Evolutionary conservation across 2,888 invertebrate species (phyloP), one percentile per base, ranked within the genome.

Genomic region (Mythimna impura): DNA sequence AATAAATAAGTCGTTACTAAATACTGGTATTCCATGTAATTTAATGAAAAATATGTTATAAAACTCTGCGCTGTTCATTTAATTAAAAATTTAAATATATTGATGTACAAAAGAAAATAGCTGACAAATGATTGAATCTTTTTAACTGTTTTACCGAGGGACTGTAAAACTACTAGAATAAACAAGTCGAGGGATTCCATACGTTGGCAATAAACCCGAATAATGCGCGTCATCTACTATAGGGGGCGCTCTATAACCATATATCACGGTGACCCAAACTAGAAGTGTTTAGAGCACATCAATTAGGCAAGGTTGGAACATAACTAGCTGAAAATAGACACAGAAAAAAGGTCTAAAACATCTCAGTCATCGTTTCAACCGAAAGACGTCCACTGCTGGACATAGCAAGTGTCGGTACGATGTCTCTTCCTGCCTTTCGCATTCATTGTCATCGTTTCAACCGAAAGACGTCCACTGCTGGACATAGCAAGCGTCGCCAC

Each of bases 141-240:
- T 62, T 34, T 34, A 57, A 69, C 50, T 40, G 36, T 58, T 61
- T 30, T 4, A 67, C 50, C 54, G n/a, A 40, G n/a, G 25, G 30
- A 54, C 47, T 43, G 34, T 78, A 61, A 80, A 81, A 67, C 63
- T 75, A 60, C 50, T 36, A 43, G 47, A 60, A 63, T 74, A 77
- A 63, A 77, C 57, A 80, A 58, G 47, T 63, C 12, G 80, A 77
- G 63, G 22, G 57, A 74, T 66, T 63, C 77, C 75, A 77, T 80
- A 81, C 60, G 76, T 75, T 55, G 40, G 64, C 62, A 25, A 52
- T 78, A 64, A 78, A 75, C 3, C n/a, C 12, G 20, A 34, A 12
- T 64, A n/a, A 43, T 30, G 54, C 25, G 10, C 34, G 50, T 55
- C 54, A 47, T 9, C 22, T 47, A 70, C 40, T 52, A 58, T 47